A percentile compares a stretch with the other conserved stretches of the same genome.
These are phyloP conservation scores for Austrofundulus limnaeus DNA, from an alignment of 2,113 vertebrate species.

Conservation along the genomic window DNA sequence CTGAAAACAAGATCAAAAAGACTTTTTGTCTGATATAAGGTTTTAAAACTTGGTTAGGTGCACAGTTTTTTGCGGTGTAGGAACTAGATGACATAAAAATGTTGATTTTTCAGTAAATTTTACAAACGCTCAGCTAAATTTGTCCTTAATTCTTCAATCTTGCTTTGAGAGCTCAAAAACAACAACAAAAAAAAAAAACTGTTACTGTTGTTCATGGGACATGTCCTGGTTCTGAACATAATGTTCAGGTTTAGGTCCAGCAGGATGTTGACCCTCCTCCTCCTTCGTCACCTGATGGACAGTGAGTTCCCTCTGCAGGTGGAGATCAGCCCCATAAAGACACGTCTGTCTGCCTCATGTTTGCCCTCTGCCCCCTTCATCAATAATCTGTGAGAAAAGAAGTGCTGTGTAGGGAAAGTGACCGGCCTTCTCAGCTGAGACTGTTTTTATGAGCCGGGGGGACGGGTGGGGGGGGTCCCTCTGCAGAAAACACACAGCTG, in stretches of 20 bases:
- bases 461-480: conserved; percentile 37
- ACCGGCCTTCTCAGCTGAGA: conserved; percentile 69
- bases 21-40: too few relatives aligned
- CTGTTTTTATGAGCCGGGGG: conserved; percentile 75
- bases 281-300: conserved; percentile 45
- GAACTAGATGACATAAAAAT: too few relatives aligned
- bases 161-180: too few relatives aligned
- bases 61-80: too few relatives aligned
- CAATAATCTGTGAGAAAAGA: conserved; percentile 73
- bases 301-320: conserved; percentile 68
- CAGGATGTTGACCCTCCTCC: conserved; percentile 49
- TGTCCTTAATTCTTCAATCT: too few relatives aligned
- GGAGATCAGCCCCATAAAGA: conserved; percentile 75
- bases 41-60: too few relatives aligned
- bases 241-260: conserved; percentile 39
- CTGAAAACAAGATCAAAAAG: too few relatives aligned
- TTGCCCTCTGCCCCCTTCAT: conserved; percentile 71
- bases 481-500: conserved; percentile 56
- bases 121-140: too few relatives aligned
- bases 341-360: conserved; percentile 68
- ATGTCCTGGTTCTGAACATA: conserved; percentile 29
- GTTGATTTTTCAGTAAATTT: too few relatives aligned
- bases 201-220: conserved; percentile 28
- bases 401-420: conserved; percentile 41
- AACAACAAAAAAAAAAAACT: too few relatives aligned